Evolutionary conservation across 2,113 vertebrate species (phyloP).

Genomic region (Kryptolebias marmoratus): DNA sequence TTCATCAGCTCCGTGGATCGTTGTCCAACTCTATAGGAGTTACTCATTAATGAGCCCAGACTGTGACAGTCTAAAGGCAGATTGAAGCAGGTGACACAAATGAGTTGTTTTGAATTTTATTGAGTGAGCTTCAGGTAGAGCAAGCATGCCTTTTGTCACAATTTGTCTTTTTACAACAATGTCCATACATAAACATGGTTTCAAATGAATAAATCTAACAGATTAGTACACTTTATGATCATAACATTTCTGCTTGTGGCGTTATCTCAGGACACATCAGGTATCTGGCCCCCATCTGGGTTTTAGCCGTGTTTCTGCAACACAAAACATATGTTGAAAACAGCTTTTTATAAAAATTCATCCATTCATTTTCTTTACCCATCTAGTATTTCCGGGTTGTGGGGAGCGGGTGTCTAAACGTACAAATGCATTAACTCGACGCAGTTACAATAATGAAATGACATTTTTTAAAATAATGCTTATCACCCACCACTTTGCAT

Average conservation of each 20-base stretch:
- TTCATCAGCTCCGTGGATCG: conserved; percentile 35
- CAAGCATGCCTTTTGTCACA: conserved; percentile 1
- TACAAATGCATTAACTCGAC: too few species aligned
- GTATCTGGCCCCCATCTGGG: conserved; percentile 56
- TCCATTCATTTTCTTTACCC: conserved; percentile 7
- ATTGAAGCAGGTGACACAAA: not conserved
- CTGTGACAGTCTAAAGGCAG: not conserved
- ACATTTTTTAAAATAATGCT: too few species aligned
- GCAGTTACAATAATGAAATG: too few species aligned
- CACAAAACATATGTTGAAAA: conserved; percentile 53
- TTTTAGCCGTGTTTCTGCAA: conserved; percentile 51
- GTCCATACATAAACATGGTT: conserved; percentile 44
- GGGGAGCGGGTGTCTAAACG: too few species aligned
- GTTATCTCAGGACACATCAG: conserved; percentile 29
- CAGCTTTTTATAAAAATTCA: not conserved
- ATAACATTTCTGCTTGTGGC: conserved; percentile 9
- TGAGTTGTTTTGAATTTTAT: not conserved
- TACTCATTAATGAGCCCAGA: not conserved
- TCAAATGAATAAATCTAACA: conserved; percentile 46
- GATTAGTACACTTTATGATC: conserved; percentile 31
- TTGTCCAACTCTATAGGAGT: conserved; percentile 5
- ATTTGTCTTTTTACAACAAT: conserved; percentile 9
- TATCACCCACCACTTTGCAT: too few species aligned
- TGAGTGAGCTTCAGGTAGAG: not conserved
- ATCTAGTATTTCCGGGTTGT: not conserved